Evolutionary conservation across 1,140 invertebrate species (phyloP).

Genomic region (Megathymus violae): DNA sequence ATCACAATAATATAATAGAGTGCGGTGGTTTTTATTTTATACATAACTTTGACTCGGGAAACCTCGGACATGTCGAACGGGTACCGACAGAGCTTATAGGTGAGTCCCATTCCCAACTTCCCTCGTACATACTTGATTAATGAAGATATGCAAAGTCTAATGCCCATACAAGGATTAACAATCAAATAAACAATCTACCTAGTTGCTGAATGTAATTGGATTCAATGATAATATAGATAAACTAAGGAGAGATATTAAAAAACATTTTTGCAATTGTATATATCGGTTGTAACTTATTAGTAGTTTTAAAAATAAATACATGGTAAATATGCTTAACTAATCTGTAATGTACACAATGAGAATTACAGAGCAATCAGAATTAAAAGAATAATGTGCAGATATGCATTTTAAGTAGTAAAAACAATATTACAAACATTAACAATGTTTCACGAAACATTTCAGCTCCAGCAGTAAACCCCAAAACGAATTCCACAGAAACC

Average conservation of each 20-base stretch:
- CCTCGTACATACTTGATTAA: neutral
- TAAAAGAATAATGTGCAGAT: too few species aligned
- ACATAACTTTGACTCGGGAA: slow-evolving; percentile 94
- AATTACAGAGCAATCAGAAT: too few species aligned
- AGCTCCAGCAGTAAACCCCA: slow-evolving; percentile 64
- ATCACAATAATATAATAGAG: slow-evolving; percentile 76
- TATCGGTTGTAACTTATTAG: too few species aligned
- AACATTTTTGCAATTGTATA: too few species aligned
- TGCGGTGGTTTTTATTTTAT: slow-evolving; percentile 89
- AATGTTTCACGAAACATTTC: too few species aligned
- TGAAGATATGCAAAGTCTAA: slow-evolving; percentile 1
- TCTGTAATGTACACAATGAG: too few species aligned
- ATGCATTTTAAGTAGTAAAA: too few species aligned
- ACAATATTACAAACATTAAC: too few species aligned
- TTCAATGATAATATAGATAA: too few species aligned
- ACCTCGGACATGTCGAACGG: slow-evolving; percentile 90
- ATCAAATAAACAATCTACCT: neutral
- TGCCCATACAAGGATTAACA: neutral
- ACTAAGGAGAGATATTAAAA: too few species aligned
- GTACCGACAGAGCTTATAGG: slow-evolving; percentile 81
- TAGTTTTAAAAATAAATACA: too few species aligned
- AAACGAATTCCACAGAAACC: slow-evolving; percentile 62
- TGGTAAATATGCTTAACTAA: too few species aligned
- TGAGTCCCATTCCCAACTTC: slow-evolving; percentile 46
- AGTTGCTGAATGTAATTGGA: slow-evolving; percentile 14